These are phyloP conservation scores for Glaucomys volans DNA, from an alignment of 2,113 vertebrate species.

Conservation along the genomic window DNA sequence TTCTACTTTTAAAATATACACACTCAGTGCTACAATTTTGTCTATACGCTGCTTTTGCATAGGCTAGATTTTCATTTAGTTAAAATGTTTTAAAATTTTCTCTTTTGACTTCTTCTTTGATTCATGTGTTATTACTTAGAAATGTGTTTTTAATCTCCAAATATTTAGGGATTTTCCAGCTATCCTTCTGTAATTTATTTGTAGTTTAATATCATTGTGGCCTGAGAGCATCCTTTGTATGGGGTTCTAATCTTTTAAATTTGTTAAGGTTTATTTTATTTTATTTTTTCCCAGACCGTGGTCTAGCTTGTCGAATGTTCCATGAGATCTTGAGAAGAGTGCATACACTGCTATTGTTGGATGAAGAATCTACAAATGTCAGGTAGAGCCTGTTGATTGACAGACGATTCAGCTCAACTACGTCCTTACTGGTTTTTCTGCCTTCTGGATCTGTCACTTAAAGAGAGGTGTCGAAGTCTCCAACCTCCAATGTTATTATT, in stretches of 20 bases:
- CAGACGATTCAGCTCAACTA: background rate
- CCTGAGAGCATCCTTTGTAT: background rate
- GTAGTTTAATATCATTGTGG: background rate
- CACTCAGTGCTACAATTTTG: background rate
- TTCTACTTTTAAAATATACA: background rate
- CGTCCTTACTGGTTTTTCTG: background rate
- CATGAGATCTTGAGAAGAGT: background rate
- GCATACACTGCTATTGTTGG: background rate
- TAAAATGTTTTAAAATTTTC: background rate
- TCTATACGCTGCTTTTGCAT: background rate
- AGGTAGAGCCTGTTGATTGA: background rate
- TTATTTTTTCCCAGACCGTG: no score
- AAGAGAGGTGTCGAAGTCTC: background rate
- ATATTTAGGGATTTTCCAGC: slow-evolving; percentile 32
- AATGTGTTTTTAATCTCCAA: background rate
- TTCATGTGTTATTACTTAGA: background rate
- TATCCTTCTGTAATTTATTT: background rate
- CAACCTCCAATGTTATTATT: background rate
- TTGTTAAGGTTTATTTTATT: background rate
- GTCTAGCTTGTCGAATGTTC: background rate
- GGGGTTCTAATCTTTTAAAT: background rate
- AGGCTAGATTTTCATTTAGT: background rate
- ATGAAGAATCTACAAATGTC: background rate
- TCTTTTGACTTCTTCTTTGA: background rate
- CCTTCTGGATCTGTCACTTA: background rate